Conservation (phyloP, 2,113 vertebrate genomes). For the Poecile atricapillus region DNA sequence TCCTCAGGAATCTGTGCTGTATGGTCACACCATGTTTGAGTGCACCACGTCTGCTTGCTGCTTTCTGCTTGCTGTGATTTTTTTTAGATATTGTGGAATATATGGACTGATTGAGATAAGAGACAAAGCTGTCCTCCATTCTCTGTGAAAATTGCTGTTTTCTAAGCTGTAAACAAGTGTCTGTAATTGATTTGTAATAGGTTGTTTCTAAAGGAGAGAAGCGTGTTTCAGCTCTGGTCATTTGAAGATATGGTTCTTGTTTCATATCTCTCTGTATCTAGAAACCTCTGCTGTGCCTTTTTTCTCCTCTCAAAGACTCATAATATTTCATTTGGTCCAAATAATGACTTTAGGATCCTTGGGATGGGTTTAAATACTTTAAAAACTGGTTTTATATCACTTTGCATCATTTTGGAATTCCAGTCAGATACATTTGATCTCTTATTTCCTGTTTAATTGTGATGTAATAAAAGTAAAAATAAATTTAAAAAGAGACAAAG, state of each 20-base stretch:
- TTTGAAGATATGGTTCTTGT: not conserved
- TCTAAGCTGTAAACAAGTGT: not conserved
- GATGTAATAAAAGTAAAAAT: not conserved
- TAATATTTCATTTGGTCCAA: not conserved
- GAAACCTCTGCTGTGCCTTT: not conserved
- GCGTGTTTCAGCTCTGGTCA: not conserved
- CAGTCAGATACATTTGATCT: not conserved
- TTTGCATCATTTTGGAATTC: not conserved
- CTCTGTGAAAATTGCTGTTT: not conserved
- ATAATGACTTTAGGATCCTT: not conserved
- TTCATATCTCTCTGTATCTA: not conserved
- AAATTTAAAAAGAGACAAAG: not conserved
- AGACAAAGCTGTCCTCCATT: not conserved
- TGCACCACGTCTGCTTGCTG: accelerated
- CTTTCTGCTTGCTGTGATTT: not conserved
- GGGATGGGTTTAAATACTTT: not conserved
- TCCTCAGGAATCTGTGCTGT: not conserved
- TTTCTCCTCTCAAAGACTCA: not conserved
- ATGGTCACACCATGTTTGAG: not conserved
- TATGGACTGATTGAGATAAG: not conserved
- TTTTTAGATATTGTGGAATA: not conserved
- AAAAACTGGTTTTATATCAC: not conserved
- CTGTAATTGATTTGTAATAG: not conserved
- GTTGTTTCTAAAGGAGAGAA: not conserved
- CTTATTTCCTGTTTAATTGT: not conserved